Base-by-base conservation (phyloP, 2,888 invertebrate genomes). In the Xestobium rufovillosum region DNA sequence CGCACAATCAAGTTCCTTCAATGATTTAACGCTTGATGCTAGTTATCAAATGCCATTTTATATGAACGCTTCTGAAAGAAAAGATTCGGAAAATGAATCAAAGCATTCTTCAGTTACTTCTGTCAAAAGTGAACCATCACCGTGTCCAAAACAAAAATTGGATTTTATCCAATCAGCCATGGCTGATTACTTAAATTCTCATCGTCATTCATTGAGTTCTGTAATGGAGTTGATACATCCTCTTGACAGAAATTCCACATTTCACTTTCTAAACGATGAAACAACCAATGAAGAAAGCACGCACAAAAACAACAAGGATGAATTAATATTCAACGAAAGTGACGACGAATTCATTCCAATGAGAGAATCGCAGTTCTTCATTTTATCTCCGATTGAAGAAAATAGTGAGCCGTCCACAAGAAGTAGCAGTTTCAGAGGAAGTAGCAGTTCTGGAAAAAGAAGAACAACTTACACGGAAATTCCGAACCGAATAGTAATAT, bases 331-430 rank as follows among this genome's bases (percentile, higher is more conserved):
- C 28, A 36, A 36, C 9, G 45, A 53, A 29, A 34, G 32, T 19
- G 46, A 49, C 10, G 51, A 53, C 15, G 41, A 50, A 42, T 19
- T 19, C 23, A 8, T 19, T 6, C 6, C 26, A 39, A 40, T 19
- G 34, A 36, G 27, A 23, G 35, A 31, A 6, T 8, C 6, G 6
- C 6, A n/a, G 6, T 19, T 57, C 44, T 61, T 52, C 39, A 57
- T 64, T 43, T 51, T 75, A 29, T 73, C 75, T 1, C 72, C 74
- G 0, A 76, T 75, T 27, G 70, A 74, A 53, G 74, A 76, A 53
- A 70, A 70, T 43, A 74, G 72, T 42, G 74, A 75, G 53, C 69
- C 70, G 1, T 69, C 69, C 0, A 68, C 67, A 3, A 64, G 65
- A 43, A 70, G 67, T 41, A 66, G 67, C 38, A 67, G 67, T 41